Evolutionary conservation across 2,888 invertebrate genomes (phyloP).

Genomic region (Gryllus longicercus): DNA sequence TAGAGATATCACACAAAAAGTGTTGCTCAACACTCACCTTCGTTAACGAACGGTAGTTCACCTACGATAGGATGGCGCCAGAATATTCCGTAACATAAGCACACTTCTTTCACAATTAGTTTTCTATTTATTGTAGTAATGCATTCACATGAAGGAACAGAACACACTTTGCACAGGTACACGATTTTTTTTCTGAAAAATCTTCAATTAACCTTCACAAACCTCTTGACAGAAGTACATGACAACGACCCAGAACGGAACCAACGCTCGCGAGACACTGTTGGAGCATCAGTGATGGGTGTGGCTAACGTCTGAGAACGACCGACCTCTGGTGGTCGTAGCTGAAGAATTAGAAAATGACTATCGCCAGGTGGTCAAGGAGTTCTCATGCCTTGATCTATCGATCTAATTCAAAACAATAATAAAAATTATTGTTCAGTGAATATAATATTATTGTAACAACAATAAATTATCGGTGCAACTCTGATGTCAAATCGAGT

Average conservation of each 20-base stretch:
- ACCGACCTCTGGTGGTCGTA: background rate
- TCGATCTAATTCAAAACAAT: too few relatives aligned
- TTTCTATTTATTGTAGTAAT: background rate
- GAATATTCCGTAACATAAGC: slow-evolving; percentile 7
- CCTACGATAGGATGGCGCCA: background rate
- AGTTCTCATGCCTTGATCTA: too few relatives aligned
- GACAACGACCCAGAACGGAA: background rate
- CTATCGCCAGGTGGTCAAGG: background rate
- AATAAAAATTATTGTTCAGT: too few relatives aligned
- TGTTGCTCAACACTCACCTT: slow-evolving; percentile 5
- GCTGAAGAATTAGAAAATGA: background rate
- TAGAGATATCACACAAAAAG: background rate
- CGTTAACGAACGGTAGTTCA: background rate
- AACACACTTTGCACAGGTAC: background rate
- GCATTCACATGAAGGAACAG: background rate
- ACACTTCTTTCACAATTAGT: background rate
- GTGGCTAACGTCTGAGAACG: slow-evolving; percentile 29
- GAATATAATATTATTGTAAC: too few relatives aligned
- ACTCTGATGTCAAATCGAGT: too few relatives aligned
- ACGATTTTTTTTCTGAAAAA: background rate
- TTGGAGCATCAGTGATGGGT: slow-evolving; percentile 31
- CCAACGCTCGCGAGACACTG: slow-evolving; percentile 18
- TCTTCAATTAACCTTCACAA: background rate
- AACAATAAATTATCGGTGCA: too few relatives aligned
- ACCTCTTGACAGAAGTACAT: background rate